Conservation (phyloP, 2,797 vertebrate species). For the Nyctibius grandis region DNA sequence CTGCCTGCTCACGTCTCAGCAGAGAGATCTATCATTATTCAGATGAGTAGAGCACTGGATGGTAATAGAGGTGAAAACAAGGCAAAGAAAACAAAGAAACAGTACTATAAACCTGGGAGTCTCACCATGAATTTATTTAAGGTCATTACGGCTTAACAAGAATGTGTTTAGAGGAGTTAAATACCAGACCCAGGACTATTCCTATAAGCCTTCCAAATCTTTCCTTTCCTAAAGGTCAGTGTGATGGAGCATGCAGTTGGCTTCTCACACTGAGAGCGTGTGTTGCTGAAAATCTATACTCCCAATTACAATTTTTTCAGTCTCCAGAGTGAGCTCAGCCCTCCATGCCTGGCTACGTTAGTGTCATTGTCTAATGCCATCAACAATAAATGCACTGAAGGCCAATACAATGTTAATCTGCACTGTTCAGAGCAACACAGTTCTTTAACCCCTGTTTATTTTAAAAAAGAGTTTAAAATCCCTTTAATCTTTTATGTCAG, state of each 20-base stretch:
- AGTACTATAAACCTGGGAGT: not conserved
- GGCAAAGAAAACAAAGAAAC: not conserved
- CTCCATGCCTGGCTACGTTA: not conserved
- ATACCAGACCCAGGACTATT: not conserved
- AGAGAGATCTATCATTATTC: not conserved
- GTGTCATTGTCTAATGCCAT: not conserved
- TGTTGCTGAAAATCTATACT: not conserved
- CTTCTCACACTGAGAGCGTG: not conserved
- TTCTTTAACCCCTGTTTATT: not conserved
- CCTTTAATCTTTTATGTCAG: not conserved
- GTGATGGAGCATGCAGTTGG: not conserved
- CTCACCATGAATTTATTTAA: not conserved
- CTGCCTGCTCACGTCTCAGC: not conserved
- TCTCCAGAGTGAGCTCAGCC: not conserved
- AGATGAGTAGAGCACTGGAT: not conserved
- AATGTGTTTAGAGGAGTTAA: not conserved
- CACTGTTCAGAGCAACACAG: accelerated
- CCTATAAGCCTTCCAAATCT: not conserved
- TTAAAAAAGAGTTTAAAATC: not conserved
- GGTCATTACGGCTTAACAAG: not conserved
- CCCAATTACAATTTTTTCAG: not conserved
- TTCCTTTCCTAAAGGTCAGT: conserved; percentile 31
- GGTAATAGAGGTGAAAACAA: not conserved
- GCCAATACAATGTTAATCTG: not conserved
- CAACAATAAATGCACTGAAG: not conserved